Percentiles rank a stretch among this genome's conserved stretches.
phyloP scores from a whole-genome alignment of 2,113 vertebrate genomes.

The Excalfactoria chinensis region DNA sequence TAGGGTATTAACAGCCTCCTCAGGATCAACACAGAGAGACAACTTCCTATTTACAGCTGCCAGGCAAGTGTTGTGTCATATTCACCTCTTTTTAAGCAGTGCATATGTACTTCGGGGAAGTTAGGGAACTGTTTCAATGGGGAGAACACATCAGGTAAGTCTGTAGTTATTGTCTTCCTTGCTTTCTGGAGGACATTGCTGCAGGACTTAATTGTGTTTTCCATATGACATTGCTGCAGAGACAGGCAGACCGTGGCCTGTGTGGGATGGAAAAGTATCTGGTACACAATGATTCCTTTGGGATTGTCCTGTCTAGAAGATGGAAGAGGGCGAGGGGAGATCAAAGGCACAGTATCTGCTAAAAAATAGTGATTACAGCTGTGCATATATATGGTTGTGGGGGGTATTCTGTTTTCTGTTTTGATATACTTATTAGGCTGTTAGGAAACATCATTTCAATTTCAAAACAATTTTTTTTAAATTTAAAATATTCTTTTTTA shows the following conservation, averaged over 20 bases:
- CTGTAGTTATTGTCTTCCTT: background rate
- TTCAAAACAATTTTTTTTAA: background rate
- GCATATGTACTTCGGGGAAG: background rate
- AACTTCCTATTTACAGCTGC: background rate
- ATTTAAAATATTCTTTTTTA: background rate
- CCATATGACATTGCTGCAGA: background rate
- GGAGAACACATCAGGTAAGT: background rate
- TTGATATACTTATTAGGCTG: conserved; percentile 4
- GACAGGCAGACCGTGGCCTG: background rate
- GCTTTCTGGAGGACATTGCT: background rate
- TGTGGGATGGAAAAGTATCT: conserved; percentile 2
- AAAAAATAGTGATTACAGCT: conserved; percentile 23
- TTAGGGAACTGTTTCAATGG: background rate
- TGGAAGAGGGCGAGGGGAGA: conserved; percentile 41
- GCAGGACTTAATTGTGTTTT: background rate
- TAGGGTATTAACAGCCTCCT: background rate
- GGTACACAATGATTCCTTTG: background rate
- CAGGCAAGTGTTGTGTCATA: fast-evolving
- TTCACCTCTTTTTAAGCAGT: background rate
- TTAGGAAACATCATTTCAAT: background rate
- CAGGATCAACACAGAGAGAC: background rate
- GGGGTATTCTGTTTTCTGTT: conserved; percentile 21
- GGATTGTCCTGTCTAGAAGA: conserved; percentile 32
- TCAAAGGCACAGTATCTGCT: conserved; percentile 10
- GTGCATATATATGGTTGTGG: background rate